Evolutionary conservation across 2,888 invertebrate species (phyloP), one percentile per base, ranked within the genome.

Genomic region (Drosophila recens): DNA sequence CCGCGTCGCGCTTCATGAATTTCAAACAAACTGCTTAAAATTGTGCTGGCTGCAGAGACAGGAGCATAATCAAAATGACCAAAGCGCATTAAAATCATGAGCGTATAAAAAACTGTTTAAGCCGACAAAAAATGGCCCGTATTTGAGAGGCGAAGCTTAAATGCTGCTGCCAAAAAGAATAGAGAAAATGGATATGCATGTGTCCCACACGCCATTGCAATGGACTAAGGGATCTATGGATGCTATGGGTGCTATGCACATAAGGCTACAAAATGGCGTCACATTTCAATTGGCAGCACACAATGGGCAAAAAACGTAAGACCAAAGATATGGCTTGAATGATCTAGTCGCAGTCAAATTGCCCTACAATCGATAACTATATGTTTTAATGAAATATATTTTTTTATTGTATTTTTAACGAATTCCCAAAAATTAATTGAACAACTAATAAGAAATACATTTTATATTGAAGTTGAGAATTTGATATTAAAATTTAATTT

Each of bases 51-150:
- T 15, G 13, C 20, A 52, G 40, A 51, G 46, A 38, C 68, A 58
- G 56, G 62, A 58, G 74, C 79, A 79, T 87, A 72, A 81, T 84
- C 85, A 82, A 84, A 82, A 87, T 87, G 79, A 69, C 70, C 79
- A 89, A 87, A 89, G 85, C 85, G 87, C 85, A 84, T 84, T 87
- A 77, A 87, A 83, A 78, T 75, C 78, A 77, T 80, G 67, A 87
- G 85, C 72, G 81, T 72, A 77, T 78, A 89, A 89, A 82, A 83
- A 80, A 64, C 58, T 81, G 80, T 73, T 82, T 72, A 79, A 75
- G 86, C 86, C 54, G 75, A 62, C 72, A 62, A 66, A 65, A 62
- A 75, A 43, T 56, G 34, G 38, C 34, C 48, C 23, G 27, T 52
- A 15, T 51, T 51, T n/a, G 56, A 43, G 15, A 45, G 13, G 11